Evolutionary conservation across 2,888 invertebrate genomes (phyloP), one percentile per base, ranked within the genome.

Genomic region (Chrysina gloriosa): DNA sequence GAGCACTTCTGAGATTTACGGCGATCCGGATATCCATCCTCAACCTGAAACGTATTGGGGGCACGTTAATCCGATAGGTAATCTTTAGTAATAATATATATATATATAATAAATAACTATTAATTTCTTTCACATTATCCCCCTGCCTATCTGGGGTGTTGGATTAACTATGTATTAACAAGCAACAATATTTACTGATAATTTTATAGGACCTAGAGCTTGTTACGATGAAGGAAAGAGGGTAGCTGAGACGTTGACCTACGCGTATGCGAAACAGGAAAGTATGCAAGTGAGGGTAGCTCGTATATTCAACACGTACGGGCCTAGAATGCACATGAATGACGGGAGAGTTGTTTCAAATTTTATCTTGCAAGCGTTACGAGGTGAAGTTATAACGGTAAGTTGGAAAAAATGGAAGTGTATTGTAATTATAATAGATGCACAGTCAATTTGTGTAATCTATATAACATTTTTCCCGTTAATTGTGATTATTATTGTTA

Each of bases 171-270:
- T n/a, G n/a, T n/a, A n/a, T n/a, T n/a, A n/a, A n/a, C n/a, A n/a
- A n/a, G n/a, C n/a, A n/a, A n/a, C n/a, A n/a, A n/a, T n/a, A n/a
- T n/a, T 16, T 19, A 45, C 19, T n/a, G 11, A 2, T 1, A 9
- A 19, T 16, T 9, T 42, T 61, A 29, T 77, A 92, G 93, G 96
- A 1, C 96, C 96, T 0, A 86, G 99, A 67, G 96, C 98, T 0
- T 99, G 99, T 83, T 99, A 99, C 79, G 99, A 99, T 81, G 99
- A 99, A 85, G 98, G 98, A n/a, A 99, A 99, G 84, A 87, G 99
- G 63, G 97, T 98, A 0, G 94, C 98, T 0, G 99, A 99, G 84
- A 96, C 98, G 0, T 85, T 99, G 67, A 91, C 92, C 74, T 98
- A 97, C 82, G 97, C 99, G 0, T 99, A 99, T 83, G 94, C 95